Percentiles rank a stretch among this genome's conserved stretches.
These are phyloP conservation scores for Drosophila vallismaia DNA, from an alignment of 2,888 invertebrate genomes.

Conservation along the genomic window DNA sequence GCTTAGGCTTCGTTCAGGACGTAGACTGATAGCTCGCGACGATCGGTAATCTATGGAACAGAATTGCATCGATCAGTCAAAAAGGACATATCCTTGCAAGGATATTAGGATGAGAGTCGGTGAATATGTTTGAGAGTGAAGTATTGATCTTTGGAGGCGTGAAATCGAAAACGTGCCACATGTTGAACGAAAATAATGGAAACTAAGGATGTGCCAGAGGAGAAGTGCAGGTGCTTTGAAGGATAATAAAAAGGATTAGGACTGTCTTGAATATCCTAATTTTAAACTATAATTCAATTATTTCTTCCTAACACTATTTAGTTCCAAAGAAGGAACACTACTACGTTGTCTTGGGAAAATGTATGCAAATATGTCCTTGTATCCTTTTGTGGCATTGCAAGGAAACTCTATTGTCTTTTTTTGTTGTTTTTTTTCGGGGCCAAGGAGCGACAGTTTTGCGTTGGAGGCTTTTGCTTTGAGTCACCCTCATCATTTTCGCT, in stretches of 20 bases:
- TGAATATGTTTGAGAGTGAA: background rate
- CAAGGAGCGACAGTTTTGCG: slow-evolving; percentile 44
- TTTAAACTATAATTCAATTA: background rate
- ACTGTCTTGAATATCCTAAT: background rate
- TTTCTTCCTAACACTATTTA: too few species aligned
- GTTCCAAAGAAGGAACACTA: too few species aligned
- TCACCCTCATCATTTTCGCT: slow-evolving; percentile 5
- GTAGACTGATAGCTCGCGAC: slow-evolving; percentile 86
- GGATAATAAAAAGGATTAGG: background rate
- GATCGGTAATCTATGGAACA: slow-evolving; percentile 84
- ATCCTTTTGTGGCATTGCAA: background rate
- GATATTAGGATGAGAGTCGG: background rate
- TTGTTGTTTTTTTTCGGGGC: slow-evolving; percentile 11
- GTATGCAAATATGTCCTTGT: background rate
- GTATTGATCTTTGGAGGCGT: slow-evolving; percentile 5
- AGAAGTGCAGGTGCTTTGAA: background rate
- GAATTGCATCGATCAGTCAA: slow-evolving; percentile 13
- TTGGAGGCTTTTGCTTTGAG: slow-evolving; percentile 24
- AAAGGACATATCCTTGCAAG: background rate
- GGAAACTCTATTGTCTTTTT: slow-evolving; percentile 8
- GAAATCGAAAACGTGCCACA: slow-evolving; percentile 57
- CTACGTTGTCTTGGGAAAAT: too few species aligned
- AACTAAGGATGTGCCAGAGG: background rate
- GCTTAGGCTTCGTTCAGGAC: slow-evolving; percentile 88
- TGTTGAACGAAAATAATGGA: background rate